These are phyloP conservation scores for Drosophila athabasca DNA, from an alignment of 1,140 invertebrate genomes.

Conservation along the genomic window DNA sequence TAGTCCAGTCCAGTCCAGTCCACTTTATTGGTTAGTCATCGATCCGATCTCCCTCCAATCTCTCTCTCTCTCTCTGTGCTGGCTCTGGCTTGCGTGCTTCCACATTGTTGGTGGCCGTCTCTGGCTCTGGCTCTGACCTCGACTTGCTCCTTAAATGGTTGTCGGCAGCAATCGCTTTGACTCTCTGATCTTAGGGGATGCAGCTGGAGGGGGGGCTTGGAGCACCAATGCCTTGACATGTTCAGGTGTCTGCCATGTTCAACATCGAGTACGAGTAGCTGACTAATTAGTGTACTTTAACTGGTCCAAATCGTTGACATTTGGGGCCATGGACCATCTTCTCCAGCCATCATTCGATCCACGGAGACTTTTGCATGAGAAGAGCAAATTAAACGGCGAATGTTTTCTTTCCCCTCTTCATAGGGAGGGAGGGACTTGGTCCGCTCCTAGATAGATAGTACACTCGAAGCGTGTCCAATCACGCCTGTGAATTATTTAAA, in stretches of 20 bases:
- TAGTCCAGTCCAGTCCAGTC: conserved; percentile 18
- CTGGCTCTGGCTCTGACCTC: conserved; percentile 34
- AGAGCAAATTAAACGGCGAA: conserved; percentile 35
- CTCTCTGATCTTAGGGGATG: conserved; percentile 18
- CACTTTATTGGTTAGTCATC: conserved; percentile 44
- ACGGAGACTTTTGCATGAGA: conserved; percentile 42
- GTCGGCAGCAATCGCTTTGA: conserved; percentile 56
- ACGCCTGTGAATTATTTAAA: conserved; percentile 68
- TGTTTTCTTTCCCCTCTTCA: neutral
- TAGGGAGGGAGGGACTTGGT: too few species aligned
- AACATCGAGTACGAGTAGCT: conserved; percentile 7
- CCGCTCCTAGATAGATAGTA: conserved; percentile 17
- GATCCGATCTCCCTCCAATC: neutral
- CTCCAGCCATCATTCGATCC: conserved; percentile 32
- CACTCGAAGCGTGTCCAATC: conserved; percentile 56
- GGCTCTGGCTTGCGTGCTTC: conserved; percentile 13
- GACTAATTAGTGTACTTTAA: conserved; percentile 70
- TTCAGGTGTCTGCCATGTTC: conserved; percentile 61
- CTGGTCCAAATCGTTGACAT: conserved; percentile 57
- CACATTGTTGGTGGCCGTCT: conserved; percentile 20
- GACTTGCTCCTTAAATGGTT: conserved; percentile 64
- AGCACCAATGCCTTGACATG: conserved; percentile 71
- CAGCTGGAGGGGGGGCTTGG: conserved; percentile 9
- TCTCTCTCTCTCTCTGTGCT: conserved; percentile 15
- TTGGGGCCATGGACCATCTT: conserved; percentile 19